These are phyloP conservation scores for Gymnopithys bicolor DNA, from an alignment of 2,797 vertebrate species.

Conservation along the genomic window DNA sequence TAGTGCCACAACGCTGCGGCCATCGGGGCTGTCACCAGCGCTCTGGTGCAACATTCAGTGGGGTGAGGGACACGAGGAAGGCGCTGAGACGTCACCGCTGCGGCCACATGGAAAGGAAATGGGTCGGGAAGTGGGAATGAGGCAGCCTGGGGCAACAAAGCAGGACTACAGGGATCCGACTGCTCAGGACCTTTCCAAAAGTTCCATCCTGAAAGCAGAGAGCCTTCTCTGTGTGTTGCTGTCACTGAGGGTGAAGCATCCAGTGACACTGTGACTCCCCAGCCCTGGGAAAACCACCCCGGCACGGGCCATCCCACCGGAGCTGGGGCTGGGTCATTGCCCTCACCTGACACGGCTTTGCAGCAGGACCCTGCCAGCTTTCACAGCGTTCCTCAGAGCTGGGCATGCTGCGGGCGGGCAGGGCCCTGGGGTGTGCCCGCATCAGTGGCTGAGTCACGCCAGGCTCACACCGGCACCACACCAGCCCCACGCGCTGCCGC, in stretches of 20 bases:
- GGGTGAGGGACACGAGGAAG: background rate
- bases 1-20: background rate
- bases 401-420: background rate
- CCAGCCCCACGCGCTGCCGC: background rate
- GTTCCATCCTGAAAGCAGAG: background rate
- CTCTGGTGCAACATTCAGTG: background rate
- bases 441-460: slow-evolving; percentile 16
- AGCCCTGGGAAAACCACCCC: accelerated
- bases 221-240: background rate
- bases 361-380: background rate
- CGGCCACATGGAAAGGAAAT: accelerated
- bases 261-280: accelerated
- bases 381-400: background rate
- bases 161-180: accelerated
- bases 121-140: background rate
- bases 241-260: accelerated
- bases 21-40: background rate
- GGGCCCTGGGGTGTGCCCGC: background rate
- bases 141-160: background rate
- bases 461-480: background rate
- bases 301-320: background rate
- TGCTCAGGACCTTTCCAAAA: background rate
- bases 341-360: background rate
- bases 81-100: accelerated
- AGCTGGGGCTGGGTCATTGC: background rate